phyloP scores from a whole-genome alignment of 2,888 invertebrate species.

The Callimorpha dominula region DNA sequence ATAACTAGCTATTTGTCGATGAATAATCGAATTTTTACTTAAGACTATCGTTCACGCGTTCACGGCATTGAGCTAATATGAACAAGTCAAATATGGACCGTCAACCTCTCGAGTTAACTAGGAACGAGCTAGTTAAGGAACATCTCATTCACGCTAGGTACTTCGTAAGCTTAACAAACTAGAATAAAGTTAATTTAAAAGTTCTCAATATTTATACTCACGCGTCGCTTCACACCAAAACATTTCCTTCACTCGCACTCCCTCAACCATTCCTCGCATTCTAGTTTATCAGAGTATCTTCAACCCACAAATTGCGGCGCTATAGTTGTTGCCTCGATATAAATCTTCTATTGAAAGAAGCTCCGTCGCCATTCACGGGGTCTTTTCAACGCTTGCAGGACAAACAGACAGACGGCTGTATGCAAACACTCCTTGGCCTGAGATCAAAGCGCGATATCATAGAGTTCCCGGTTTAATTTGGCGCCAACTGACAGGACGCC shows the following conservation, averaged over 20 bases:
- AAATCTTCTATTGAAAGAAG: conserved; percentile 81
- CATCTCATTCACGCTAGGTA: too few relatives aligned
- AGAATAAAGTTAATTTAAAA: background rate
- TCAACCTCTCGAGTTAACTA: too few relatives aligned
- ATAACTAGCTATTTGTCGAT: too few relatives aligned
- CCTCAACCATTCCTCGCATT: conserved; percentile 26
- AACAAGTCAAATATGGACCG: too few relatives aligned
- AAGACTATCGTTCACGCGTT: too few relatives aligned
- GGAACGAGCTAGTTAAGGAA: too few relatives aligned
- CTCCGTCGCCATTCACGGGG: conserved; percentile 71
- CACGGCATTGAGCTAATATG: too few relatives aligned
- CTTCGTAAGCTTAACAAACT: background rate
- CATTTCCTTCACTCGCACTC: conserved; percentile 11
- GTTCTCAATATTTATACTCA: background rate
- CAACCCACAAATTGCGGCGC: conserved; percentile 84
- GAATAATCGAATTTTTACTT: too few relatives aligned
- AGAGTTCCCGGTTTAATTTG: conserved; percentile 81
- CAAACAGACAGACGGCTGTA: conserved; percentile 76
- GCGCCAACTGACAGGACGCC: conserved; percentile 81
- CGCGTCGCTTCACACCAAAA: conserved; percentile 7
- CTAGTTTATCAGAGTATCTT: conserved; percentile 76
- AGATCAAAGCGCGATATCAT: conserved; percentile 86
- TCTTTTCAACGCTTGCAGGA: conserved; percentile 74
- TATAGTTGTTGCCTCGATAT: conserved; percentile 80
- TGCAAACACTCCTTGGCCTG: conserved; percentile 78